phyloP scores from a whole-genome alignment of 92 coral and sea anemone genomes.

The Pocillopora grandis region DNA sequence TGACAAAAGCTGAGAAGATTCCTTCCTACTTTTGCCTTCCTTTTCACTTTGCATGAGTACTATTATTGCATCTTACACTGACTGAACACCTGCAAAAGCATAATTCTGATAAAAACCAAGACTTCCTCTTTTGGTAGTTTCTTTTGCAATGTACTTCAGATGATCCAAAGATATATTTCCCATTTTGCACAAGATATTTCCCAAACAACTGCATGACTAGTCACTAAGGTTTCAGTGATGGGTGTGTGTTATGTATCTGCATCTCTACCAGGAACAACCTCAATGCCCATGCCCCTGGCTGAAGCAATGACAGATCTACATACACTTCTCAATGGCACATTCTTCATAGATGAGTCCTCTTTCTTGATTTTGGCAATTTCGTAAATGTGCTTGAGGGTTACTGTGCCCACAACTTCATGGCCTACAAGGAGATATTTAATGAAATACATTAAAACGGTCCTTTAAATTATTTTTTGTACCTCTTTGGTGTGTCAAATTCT shows the following conservation, averaged over 20 bases:
- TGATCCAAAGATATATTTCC: too few relatives aligned
- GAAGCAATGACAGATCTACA: constrained; percentile 92
- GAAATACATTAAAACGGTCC: background rate
- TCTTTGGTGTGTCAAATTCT: background rate
- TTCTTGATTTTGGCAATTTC: constrained; percentile 91
- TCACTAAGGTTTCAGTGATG: background rate
- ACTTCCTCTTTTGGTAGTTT: too few relatives aligned
- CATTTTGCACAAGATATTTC: too few relatives aligned
- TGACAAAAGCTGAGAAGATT: too few relatives aligned
- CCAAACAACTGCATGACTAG: background rate
- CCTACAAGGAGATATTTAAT: constrained; percentile 42
- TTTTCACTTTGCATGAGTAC: too few relatives aligned
- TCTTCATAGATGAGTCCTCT: constrained; percentile 75
- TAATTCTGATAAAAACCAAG: too few relatives aligned
- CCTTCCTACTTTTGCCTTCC: too few relatives aligned
- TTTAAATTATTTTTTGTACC: too few relatives aligned
- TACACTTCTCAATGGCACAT: constrained; percentile 85
- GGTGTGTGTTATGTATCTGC: constrained; percentile 18
- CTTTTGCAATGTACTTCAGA: too few relatives aligned
- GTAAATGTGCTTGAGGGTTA: constrained; percentile 88
- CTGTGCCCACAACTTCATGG: constrained; percentile 85
- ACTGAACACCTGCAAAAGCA: too few relatives aligned
- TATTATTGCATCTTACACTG: too few relatives aligned
- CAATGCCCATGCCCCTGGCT: constrained; percentile 92
- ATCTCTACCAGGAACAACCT: constrained; percentile 71